Conservation (phyloP, 2,888 invertebrate genomes). For the Smittia aterrima region DNA sequence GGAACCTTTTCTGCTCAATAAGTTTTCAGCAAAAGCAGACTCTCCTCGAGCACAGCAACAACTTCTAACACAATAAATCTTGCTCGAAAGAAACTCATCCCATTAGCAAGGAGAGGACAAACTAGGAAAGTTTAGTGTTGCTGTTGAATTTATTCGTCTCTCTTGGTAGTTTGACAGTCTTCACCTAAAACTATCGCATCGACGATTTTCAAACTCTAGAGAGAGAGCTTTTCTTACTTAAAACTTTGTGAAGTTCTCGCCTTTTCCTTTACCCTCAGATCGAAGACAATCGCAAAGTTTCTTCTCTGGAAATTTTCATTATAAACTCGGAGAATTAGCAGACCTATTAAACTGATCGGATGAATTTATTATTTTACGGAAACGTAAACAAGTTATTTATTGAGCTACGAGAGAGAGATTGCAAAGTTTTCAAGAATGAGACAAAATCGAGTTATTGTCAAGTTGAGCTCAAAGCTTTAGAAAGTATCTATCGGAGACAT, state of each 20-base stretch:
- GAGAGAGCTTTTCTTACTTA: too few relatives aligned
- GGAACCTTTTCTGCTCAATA: slow-evolving; percentile 36
- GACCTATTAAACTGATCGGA: slow-evolving; percentile 40
- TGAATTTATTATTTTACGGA: slow-evolving; percentile 41
- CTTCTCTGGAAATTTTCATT: slow-evolving; percentile 33
- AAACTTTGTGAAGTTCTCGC: too few relatives aligned
- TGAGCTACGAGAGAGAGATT: not conserved
- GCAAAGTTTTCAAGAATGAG: not conserved
- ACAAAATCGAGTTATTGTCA: not conserved
- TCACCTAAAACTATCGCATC: not conserved
- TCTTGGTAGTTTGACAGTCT: not conserved
- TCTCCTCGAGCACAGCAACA: slow-evolving; percentile 24
- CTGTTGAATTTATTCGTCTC: slow-evolving; percentile 2
- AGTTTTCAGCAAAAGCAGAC: slow-evolving; percentile 21
- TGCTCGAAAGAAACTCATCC: slow-evolving; percentile 15
- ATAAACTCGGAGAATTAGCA: slow-evolving; percentile 37
- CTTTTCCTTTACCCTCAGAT: too few relatives aligned
- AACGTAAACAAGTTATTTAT: slow-evolving; percentile 31
- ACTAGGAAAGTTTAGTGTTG: not conserved
- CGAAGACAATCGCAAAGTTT: not conserved
- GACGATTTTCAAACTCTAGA: not conserved
- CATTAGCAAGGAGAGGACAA: not conserved
- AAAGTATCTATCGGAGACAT: not conserved
- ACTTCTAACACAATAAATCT: slow-evolving; percentile 40
- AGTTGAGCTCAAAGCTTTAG: too few relatives aligned